Evolutionary conservation across 2,797 vertebrate species (phyloP).

Genomic region (Columba guinea): DNA sequence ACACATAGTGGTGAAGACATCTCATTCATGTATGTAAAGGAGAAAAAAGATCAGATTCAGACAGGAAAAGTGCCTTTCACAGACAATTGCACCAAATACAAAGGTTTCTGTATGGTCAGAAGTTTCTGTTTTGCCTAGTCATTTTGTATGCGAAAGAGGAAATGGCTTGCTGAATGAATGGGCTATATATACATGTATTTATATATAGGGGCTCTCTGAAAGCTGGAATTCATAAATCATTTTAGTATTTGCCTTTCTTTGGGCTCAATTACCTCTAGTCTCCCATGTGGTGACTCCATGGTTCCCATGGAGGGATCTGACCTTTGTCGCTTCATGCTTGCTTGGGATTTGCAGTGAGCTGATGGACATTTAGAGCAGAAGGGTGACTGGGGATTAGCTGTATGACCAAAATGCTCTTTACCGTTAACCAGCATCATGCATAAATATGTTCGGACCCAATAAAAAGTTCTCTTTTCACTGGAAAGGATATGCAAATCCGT

Average conservation of each 20-base stretch:
- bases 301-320: not conserved
- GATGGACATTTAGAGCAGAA: not conserved
- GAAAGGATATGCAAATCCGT: not conserved
- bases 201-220: fast-evolving
- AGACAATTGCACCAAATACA: not conserved
- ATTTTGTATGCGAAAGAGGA: not conserved
- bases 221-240: not conserved
- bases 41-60: not conserved
- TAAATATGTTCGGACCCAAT: not conserved
- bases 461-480: not conserved
- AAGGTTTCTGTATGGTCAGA: not conserved
- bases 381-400: not conserved
- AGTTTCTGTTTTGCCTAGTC: not conserved
- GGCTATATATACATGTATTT: not conserved
- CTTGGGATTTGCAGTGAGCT: not conserved
- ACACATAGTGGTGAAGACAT: not conserved
- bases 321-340: not conserved
- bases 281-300: not conserved
- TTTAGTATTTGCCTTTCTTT: not conserved
- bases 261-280: not conserved
- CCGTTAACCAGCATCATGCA: not conserved
- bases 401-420: not conserved
- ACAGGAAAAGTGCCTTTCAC: not conserved
- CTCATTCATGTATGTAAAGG: not conserved
- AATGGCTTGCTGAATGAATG: not conserved